Evolutionary conservation across 1,140 invertebrate genomes (phyloP), one percentile per base, ranked within the genome.

Genomic region (Pseudomyrmex pallidus): DNA sequence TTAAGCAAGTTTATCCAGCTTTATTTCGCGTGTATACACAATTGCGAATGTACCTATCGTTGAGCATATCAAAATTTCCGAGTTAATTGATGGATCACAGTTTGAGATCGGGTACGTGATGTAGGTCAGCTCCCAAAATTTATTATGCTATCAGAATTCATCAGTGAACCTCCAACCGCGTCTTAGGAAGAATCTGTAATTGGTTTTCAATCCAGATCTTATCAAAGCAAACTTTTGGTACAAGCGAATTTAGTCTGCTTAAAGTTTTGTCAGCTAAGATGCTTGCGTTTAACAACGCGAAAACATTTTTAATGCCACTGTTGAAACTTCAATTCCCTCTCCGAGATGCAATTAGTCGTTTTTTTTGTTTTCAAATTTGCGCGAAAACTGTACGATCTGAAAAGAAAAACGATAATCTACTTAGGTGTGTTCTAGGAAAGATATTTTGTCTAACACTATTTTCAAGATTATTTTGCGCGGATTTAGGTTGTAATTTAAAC

Each of bases 201-300:
- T 9, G 15, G 64, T n/a, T 52, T 25, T 64, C n/a, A 64, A 76
- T 4, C 12, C 20, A 52, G 61, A 64, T 76, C 52, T n/a, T 17
- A 5, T 62, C 10, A 8, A 52, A 50, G 25, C 22, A 12, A 52
- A n/a, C 2, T 62, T 0, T 5, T 35, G 0, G 0, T 48, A 74
- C 48, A 50, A 10, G 2, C 15, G 1, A 59, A 46, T 46, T 73
- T 17, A 67, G 46, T 22, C 15, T 1, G 46, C 46, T 44, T 44
- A 48, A 46, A 46, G 8, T 62, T 62, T 62, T 74, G 15, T 4
- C 25, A 25, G 25, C 25, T 22, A 62, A 22, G 15, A 2, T 35
- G 17, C 9, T 72, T 35, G 17, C 52, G 15, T 35, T n/a, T 10
- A 12, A 2, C n/a, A 25, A 62, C 12, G 13, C 59, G 0, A 13